Base-by-base conservation (phyloP, 1,140 invertebrate genomes). In the Brachionus plicatilis region DNA sequence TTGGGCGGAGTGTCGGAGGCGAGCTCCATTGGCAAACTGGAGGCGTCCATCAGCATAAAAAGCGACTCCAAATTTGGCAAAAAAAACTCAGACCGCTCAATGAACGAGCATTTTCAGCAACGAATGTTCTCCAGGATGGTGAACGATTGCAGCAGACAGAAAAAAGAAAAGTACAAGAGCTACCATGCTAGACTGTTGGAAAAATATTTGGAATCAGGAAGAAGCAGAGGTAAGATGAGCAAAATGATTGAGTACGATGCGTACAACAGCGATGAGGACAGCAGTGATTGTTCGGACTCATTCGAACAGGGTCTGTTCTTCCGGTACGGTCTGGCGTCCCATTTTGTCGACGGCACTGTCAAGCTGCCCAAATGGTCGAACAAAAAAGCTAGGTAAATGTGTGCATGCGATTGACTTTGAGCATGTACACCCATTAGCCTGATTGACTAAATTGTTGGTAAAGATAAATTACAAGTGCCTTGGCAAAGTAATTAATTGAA, bases 151-250 rank as follows among this genome's bases (percentile, higher is more conserved):
- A 47, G n/a, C 20, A 76, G 33, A 11, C 8, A 47, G 11, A 76
- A 76, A 76, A 76, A 76, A 27, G 43, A 76, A 76, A 76, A 76
- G n/a, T 76, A 76, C 43, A 76, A 76, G 27, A 76, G 43, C 33
- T 76, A 50, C 43, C 72, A 76, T 76, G 20, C 27, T 6, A 76
- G 47, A 11, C 14, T 76, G 47, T 33, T 76, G 47, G 72, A 76
- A 27, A 76, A 76, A n/a, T 76, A 76, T 76, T 50, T 76, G 11
- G 72, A 76, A 29, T 45, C 45, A 12, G 72, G 72, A 12, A 50
- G 41, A 76, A 76, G 72, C 43, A 76, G 72, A 29, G 72, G 72
- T 14, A 76, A 76, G 27, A 76, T 76, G 72, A 76, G 17, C 9
- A 76, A 76, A n/a, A 50, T 50, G 41, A 3, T 24, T 24, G 72